Evolutionary conservation across 2,797 vertebrate species (phyloP), one percentile per base, ranked within the genome.

Genomic region (Myotis findleyi): DNA sequence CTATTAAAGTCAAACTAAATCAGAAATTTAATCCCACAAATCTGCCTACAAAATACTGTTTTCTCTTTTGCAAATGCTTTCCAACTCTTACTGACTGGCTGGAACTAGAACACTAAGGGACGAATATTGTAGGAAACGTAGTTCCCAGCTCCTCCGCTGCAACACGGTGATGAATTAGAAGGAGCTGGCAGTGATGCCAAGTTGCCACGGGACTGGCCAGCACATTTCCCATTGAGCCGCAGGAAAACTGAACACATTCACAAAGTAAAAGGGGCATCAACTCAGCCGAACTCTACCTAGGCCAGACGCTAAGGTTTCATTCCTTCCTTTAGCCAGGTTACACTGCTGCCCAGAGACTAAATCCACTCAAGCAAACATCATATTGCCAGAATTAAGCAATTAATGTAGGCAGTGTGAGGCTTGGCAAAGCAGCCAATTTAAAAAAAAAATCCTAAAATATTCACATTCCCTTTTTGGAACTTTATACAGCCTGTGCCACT

Each of bases 361-460:
- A 69, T 81, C 51, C 23, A 68, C 5, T 88, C 27, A 88, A 81
- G 77, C 9, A 83, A 80, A 72, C 2, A 49, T 59, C 30, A 38
- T 10, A 57, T 49, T 89, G 27, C 10, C 27, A 85, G 72, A 95
- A 92, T 82, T 69, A 72, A 93, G 68, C 27, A 82, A 59, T 93
- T 95, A 95, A 94, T 59, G 13, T 41, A 75, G 69, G 13, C 30
- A 76, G 41, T 69, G 4, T 25, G 14, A 89, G 13, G 13, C 4
- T 72, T 92, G 47, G 47, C 36, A 89, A 73, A 90, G 23, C 85
- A 87, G 36, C 2, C 2, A 36, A 20, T 47, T 59, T 51, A 25
- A 10, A 44, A 68, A 71, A 36, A 38, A 72, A 9, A 82, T 77
- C 8, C 71, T 93, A 57, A 93, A 94, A 79, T 85, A 94, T 88